Conservation (phyloP, 2,113 vertebrate genomes). For the Genyomyrus donnyi region DNA sequence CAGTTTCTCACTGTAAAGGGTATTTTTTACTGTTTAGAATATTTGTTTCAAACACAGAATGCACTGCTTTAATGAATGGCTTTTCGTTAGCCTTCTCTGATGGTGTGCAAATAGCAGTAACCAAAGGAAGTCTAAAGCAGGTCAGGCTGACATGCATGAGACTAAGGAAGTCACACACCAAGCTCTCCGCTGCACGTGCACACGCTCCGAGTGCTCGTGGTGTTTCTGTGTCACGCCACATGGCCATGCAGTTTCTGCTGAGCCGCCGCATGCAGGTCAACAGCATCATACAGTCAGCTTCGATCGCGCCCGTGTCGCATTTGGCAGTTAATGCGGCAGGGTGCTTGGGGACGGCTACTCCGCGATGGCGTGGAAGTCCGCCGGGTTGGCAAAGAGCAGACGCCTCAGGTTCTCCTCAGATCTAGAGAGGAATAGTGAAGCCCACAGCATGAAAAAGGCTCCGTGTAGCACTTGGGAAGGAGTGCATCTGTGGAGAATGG, state of each 20-base stretch:
- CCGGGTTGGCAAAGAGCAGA: too few species aligned
- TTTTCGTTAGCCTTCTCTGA: background rate
- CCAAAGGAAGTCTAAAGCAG: background rate
- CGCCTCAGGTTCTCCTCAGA: background rate
- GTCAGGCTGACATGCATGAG: background rate
- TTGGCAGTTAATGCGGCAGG: background rate
- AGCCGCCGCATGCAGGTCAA: background rate
- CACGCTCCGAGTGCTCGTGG: background rate
- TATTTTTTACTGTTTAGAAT: background rate
- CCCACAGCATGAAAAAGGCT: background rate
- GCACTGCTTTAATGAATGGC: background rate
- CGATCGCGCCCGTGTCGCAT: background rate
- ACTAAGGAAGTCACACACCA: background rate
- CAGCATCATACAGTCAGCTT: background rate
- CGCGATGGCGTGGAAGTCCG: background rate
- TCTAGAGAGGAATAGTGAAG: background rate
- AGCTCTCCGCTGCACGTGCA: background rate
- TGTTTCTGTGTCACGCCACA: background rate
- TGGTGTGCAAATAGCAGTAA: background rate
- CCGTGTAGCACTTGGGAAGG: background rate
- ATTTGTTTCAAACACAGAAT: background rate
- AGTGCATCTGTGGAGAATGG: constrained; percentile 25
- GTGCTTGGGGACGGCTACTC: background rate
- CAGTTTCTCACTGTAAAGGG: background rate
- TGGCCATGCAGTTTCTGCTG: background rate